Evolutionary conservation across 2,888 invertebrate species (phyloP), one percentile per base, ranked within the genome.

Genomic region (Oeneis ivallda): DNA sequence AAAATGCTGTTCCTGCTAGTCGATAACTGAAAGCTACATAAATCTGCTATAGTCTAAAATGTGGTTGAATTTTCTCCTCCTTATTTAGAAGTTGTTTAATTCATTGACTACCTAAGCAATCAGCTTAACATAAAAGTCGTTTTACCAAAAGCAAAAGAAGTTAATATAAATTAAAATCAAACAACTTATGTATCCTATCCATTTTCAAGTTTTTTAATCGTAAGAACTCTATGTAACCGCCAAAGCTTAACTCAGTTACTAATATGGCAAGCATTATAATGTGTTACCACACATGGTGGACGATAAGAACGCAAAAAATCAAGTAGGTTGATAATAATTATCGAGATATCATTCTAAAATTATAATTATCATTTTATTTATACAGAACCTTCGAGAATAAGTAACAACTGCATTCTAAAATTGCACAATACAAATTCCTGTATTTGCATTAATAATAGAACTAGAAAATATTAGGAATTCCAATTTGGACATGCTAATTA

Each of bases 221-320:
- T 9, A 32, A 45, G 34, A 58, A 32, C 58, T 56, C 56, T 56
- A 19, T 56, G 26, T 10, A 9, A 65, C 47, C 47, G 13, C 19
- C n/a, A n/a, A 64, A 63, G 62, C 62, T 68, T 50, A 62, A 39
- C 11, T 7, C 56, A 56, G 41, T 59, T n/a, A n/a, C n/a, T n/a
- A n/a, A 68, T 52, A 62, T 62, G 68, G 65, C 26, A 62, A 45
- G 34, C 41, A 53, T 13, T 43, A 43, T 47, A 17, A 45, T 65
- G 62, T 34, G 59, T 68, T 65, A 68, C 54, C 67, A 39, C 39
- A n/a, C 43, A n/a, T 26, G 19, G 52, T 52, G 32, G 15, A 34
- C 59, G 56, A 57, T 54, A 64, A 50, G 61, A 32, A 65, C 58
- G 56, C 58, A 59, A 59, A 59, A 65, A 64, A 17, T 57, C n/a